Conservation (phyloP, 1,140 invertebrate genomes). For the Glossosoma conforme region DNA sequence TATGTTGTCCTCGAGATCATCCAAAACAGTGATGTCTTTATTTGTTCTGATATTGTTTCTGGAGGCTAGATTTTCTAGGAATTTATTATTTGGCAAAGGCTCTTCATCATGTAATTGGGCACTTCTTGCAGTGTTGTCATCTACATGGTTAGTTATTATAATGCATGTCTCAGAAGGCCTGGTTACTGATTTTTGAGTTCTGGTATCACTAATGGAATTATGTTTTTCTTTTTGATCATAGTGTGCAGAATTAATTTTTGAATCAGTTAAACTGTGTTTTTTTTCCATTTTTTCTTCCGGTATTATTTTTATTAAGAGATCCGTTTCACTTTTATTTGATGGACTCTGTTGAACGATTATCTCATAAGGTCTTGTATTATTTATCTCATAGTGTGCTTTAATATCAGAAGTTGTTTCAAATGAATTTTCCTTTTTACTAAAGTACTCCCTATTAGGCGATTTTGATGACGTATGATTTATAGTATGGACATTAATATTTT, state of each 20-base stretch:
- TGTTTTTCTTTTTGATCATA: background rate
- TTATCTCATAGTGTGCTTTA: slow-evolving; percentile 2
- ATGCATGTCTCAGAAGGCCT: slow-evolving; percentile 24
- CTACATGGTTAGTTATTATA: slow-evolving; percentile 25
- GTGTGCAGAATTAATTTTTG: background rate
- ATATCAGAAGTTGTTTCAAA: background rate
- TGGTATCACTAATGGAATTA: slow-evolving; percentile 4
- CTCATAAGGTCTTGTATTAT: slow-evolving; percentile 20
- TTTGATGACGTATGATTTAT: too few species aligned
- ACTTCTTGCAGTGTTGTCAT: background rate
- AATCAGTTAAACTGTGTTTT: background rate
- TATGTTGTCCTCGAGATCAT: too few species aligned
- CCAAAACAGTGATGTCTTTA: too few species aligned
- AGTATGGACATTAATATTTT: too few species aligned
- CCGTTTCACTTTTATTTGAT: slow-evolving; percentile 11
- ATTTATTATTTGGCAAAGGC: slow-evolving; percentile 6
- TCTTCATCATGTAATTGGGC: slow-evolving; percentile 2
- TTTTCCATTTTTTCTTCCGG: slow-evolving; percentile 4
- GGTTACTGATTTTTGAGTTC: slow-evolving; percentile 9
- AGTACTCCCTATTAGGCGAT: too few species aligned
- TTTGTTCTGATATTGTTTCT: slow-evolving; percentile 6
- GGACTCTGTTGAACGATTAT: slow-evolving; percentile 21
- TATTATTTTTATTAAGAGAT: slow-evolving; percentile 24
- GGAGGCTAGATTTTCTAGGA: background rate
- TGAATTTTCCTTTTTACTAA: too few species aligned